Evolutionary conservation across 2,888 invertebrate genomes (phyloP).

Genomic region (Macrophya annulata): DNA sequence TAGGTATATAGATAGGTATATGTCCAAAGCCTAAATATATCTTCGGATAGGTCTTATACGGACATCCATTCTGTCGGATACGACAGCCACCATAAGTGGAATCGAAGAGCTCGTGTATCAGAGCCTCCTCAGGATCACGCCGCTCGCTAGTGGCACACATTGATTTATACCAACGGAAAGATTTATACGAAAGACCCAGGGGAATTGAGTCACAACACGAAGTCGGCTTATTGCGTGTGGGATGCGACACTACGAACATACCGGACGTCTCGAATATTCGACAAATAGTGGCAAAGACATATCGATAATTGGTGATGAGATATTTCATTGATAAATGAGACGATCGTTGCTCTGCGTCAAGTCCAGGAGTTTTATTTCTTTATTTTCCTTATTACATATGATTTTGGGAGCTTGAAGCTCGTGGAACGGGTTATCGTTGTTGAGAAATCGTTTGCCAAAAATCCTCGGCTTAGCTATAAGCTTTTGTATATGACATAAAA

Average conservation of each 20-base stretch:
- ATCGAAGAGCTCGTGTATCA: conserved; percentile 68
- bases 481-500: neutral
- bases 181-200: conserved; percentile 78
- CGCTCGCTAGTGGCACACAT: conserved; percentile 76
- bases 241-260: conserved; percentile 68
- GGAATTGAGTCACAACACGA: conserved; percentile 79
- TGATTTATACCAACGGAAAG: conserved; percentile 77
- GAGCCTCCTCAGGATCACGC: conserved; percentile 74
- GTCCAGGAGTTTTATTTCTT: neutral
- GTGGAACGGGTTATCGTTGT: neutral
- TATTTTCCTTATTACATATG: neutral
- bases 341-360: neutral
- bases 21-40: neutral
- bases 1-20: neutral
- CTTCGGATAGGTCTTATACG: conserved; percentile 24
- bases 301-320: conserved; percentile 25
- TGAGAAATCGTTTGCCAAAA: neutral
- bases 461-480: neutral
- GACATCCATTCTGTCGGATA: conserved; percentile 16
- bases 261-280: neutral
- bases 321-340: conserved; percentile 10
- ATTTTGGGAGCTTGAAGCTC: neutral
- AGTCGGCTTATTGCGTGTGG: conserved; percentile 79
- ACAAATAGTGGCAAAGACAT: conserved; percentile 43
- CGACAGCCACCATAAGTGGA: conserved; percentile 38